Evolutionary conservation across 2,797 vertebrate genomes (phyloP), one percentile per base, ranked within the genome.

Genomic region (Linurgus olivaceus): DNA sequence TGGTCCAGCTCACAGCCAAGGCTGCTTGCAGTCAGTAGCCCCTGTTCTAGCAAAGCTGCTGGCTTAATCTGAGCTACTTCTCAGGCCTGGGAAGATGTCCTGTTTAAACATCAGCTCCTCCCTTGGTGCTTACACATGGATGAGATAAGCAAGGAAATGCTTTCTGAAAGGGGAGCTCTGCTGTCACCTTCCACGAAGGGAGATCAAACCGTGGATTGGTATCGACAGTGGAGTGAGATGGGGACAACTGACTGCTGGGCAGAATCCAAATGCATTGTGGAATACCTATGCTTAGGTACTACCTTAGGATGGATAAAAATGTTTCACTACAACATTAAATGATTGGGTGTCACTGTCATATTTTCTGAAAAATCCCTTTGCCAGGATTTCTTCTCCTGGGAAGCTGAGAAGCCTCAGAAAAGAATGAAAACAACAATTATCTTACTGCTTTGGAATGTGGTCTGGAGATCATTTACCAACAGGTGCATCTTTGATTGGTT

Each of bases 181-280:
- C 79, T 96, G 91, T 94, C 96, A 92, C 87, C 48, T 92, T 94
- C 87, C 8, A 37, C 83, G 86, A 94, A 88, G 4, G 4, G 78
- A 91, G 90, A 95, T 90, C 86, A 90, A 96, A 61, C 84, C 19
- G n/a, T 29, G 93, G 88, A 83, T 10, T 24, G 6, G 24, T 8
- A 37, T 12, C 3, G 8, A 25, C 0, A 2, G 28, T 18, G 35
- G 19, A 59, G 35, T 19, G 35, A 59, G 25, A 38, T 28, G 35
- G 57, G 12, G 35, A 38, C 25, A 13, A 58, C 35, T 58, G 57
- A 19, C 25, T 59, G 35, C 17, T 7, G 11, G 25, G 6, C 57
- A 59, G 17, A 59, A 59, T 28, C 25, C 25, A 28, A 38, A 58
- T 58, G 18, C 26, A 26, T 37, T 37, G 57, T 9, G 57, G 8